phyloP scores from a whole-genome alignment of 2,797 vertebrate genomes.

The Aplochiton taeniatus region DNA sequence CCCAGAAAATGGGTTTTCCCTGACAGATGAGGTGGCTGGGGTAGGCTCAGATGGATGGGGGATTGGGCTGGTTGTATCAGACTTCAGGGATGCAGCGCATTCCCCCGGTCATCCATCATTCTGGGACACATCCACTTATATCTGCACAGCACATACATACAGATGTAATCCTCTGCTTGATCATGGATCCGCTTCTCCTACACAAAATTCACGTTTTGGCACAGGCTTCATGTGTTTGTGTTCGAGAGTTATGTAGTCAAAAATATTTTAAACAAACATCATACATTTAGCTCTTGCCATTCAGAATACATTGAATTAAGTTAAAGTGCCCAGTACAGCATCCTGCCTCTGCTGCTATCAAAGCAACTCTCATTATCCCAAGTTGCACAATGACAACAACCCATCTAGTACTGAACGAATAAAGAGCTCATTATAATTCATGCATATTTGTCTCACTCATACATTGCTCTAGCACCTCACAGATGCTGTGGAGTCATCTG shows the following conservation, averaged over 20 bases:
- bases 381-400: constrained; percentile 18
- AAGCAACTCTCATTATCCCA: not conserved
- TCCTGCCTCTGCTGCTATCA: not conserved
- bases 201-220: constrained; percentile 25
- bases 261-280: not conserved
- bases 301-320: not conserved
- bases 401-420: constrained; percentile 11
- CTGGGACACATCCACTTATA: constrained; percentile 69
- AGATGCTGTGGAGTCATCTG: constrained; percentile 56
- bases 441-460: constrained; percentile 42
- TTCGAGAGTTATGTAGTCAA: not conserved
- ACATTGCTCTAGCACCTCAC: constrained; percentile 39
- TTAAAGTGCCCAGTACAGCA: no score
- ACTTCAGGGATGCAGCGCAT: constrained; percentile 67
- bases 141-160: constrained; percentile 55
- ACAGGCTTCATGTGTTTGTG: not conserved
- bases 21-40: constrained; percentile 69
- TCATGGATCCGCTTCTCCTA: constrained; percentile 47
- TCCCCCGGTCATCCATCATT: constrained; percentile 74
- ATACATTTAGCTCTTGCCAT: not conserved
- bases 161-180: constrained; percentile 64
- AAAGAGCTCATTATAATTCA: constrained; percentile 38
- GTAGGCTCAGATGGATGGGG: constrained; percentile 64
- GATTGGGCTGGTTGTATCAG: constrained; percentile 55
- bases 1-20: constrained; percentile 64